A percentile compares a stretch with the other conserved stretches of the same genome.
These are phyloP conservation scores for Rhombomys opimus DNA, from an alignment of 2,113 vertebrate genomes.

Conservation along the genomic window DNA sequence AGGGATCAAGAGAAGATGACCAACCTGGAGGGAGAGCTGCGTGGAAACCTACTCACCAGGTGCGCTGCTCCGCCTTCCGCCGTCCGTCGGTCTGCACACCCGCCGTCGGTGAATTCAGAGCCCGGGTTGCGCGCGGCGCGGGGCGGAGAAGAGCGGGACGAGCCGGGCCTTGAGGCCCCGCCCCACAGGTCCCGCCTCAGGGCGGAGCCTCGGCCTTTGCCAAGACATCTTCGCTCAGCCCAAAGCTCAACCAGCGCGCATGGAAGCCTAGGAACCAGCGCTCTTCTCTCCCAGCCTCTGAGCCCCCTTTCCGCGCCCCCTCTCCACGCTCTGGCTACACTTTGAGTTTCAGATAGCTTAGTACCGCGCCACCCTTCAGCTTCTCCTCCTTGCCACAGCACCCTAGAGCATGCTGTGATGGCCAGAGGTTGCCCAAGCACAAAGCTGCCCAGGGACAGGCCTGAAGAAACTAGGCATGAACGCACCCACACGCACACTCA, in stretches of 20 bases:
- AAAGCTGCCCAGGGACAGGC: background rate
- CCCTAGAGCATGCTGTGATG: background rate
- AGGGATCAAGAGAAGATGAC: background rate
- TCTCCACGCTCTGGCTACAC: background rate
- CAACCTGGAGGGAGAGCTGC: background rate
- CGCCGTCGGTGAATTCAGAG: conserved; percentile 48
- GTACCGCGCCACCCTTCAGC: background rate
- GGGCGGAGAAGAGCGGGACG: background rate
- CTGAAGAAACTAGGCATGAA: background rate
- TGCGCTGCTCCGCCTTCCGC: background rate
- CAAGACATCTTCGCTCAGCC: background rate
- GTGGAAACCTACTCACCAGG: conserved; percentile 54
- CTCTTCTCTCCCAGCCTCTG: accelerated
- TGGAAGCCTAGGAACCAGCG: background rate
- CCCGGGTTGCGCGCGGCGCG: conserved; percentile 4
- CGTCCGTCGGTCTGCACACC: background rate
- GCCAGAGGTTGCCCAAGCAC: too few relatives aligned
- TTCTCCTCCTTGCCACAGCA: background rate
- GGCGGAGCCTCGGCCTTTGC: conserved; percentile 8
- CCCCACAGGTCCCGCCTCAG: conserved; percentile 19
- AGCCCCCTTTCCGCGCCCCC: background rate
- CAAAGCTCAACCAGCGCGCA: accelerated
- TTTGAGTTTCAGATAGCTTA: background rate
- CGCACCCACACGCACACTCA: background rate
- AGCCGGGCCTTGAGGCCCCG: background rate